These are phyloP conservation scores for Scaptomyza cyrtandrae DNA, from an alignment of 2,888 invertebrate species.

Conservation along the genomic window DNA sequence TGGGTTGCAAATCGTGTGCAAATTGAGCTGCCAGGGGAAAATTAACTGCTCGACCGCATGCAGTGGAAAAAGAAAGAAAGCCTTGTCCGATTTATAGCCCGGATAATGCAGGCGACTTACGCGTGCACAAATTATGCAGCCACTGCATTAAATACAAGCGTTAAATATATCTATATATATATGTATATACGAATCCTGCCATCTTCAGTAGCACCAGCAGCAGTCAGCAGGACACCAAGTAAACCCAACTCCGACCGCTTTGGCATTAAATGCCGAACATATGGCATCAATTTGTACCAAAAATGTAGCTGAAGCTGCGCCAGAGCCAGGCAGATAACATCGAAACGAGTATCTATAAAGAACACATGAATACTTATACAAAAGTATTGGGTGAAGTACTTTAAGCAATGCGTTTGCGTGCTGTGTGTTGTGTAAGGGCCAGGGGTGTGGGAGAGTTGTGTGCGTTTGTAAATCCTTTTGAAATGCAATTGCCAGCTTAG, in stretches of 20 bases:
- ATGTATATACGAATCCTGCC: neutral
- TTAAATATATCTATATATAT: neutral
- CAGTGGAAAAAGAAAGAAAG: conserved; percentile 38
- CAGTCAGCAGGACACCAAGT: neutral
- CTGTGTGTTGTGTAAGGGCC: too few species aligned
- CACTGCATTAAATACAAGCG: conserved; percentile 66
- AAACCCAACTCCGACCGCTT: neutral
- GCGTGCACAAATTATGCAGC: conserved; percentile 73
- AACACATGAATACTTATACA: conserved; percentile 9
- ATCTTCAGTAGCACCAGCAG: neutral
- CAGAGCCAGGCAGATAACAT: conserved; percentile 26
- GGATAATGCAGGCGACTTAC: conserved; percentile 79
- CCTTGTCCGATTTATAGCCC: conserved; percentile 63
- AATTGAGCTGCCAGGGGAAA: conserved; percentile 62
- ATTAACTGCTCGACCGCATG: conserved; percentile 71
- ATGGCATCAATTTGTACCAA: conserved; percentile 72
- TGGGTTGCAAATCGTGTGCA: conserved; percentile 56
- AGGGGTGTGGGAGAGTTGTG: neutral
- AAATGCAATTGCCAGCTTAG: conserved; percentile 14
- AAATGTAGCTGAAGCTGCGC: conserved; percentile 35
- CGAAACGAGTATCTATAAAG: conserved; percentile 44
- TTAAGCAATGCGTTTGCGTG: neutral
- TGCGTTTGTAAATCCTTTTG: conserved; percentile 9
- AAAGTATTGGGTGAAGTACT: neutral
- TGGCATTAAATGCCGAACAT: conserved; percentile 70